Percentiles rank a stretch among this genome's conserved stretches.
Conservation (phyloP, 2,888 invertebrate species). For the Serripes groenlandicus region DNA sequence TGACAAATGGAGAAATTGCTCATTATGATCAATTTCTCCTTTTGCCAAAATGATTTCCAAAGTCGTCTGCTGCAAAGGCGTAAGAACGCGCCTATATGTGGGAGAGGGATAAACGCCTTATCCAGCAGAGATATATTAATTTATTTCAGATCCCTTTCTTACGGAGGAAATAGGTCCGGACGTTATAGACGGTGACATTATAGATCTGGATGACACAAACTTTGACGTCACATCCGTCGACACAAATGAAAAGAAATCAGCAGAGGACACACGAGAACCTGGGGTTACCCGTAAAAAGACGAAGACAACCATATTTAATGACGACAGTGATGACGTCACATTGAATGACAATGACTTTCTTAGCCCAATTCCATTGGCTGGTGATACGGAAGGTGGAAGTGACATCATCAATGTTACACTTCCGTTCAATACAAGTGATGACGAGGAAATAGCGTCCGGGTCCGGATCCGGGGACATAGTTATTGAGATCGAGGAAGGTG, state of each 20-base stretch:
- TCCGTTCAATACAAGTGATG: constrained; percentile 35
- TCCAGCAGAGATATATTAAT: neutral
- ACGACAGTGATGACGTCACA: constrained; percentile 5
- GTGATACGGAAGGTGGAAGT: neutral
- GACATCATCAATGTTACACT: constrained; percentile 12
- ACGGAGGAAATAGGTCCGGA: constrained; percentile 17
- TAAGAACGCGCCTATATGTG: neutral
- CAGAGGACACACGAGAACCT: constrained; percentile 22
- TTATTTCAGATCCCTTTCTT: constrained; percentile 26
- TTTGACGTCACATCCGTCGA: constrained; percentile 18
- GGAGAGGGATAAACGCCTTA: neutral
- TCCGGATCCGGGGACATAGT: constrained; percentile 55
- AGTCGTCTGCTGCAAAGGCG: neutral
- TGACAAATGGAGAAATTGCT: neutral
- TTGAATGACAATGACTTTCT: constrained; percentile 6
- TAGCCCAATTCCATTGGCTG: constrained; percentile 6
- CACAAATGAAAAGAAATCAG: neutral
- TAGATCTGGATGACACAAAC: constrained; percentile 43
- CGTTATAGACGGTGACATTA: constrained; percentile 29
- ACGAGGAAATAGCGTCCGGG: constrained; percentile 52
- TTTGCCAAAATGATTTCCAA: neutral
- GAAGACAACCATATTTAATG: neutral
- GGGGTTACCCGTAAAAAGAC: neutral
- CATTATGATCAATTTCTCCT: neutral
- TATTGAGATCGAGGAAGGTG: constrained; percentile 45